Conservation (phyloP, 1,140 invertebrate species). For the Mylabris phalerata region DNA sequence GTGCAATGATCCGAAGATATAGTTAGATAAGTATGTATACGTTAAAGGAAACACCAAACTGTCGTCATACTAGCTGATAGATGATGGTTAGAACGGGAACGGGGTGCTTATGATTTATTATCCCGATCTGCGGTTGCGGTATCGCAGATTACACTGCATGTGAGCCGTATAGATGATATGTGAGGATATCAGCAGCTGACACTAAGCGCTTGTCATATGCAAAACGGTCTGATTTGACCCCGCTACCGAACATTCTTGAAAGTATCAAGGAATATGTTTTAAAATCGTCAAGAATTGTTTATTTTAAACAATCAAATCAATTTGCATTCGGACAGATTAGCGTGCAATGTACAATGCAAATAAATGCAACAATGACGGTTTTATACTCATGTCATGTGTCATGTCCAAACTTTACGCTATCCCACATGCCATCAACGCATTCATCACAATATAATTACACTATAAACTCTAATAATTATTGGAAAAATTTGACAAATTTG, state of each 20-base stretch:
- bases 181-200: slow-evolving; percentile 35
- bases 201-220: slow-evolving; percentile 37
- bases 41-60: slow-evolving; percentile 24
- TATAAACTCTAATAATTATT: no score
- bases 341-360: slow-evolving; percentile 7
- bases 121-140: slow-evolving; percentile 35
- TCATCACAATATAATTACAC: slow-evolving; percentile 8
- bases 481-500: no score
- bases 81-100: slow-evolving; percentile 27
- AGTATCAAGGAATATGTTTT: neutral
- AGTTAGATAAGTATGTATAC: neutral
- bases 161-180: slow-evolving; percentile 34
- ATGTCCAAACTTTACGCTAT: slow-evolving; percentile 7
- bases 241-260: neutral
- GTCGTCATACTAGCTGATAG: slow-evolving; percentile 27
- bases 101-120: slow-evolving; percentile 37
- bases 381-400: slow-evolving; percentile 9
- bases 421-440: slow-evolving; percentile 12
- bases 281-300: neutral
- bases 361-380: slow-evolving; percentile 11
- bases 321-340: neutral
- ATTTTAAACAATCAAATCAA: neutral
- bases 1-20: slow-evolving; percentile 2
- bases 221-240: slow-evolving; percentile 24
- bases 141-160: slow-evolving; percentile 36